Percentiles rank a stretch among this genome's conserved stretches.
Conservation (phyloP, 2,888 invertebrate species). For the Empis stercorea region DNA sequence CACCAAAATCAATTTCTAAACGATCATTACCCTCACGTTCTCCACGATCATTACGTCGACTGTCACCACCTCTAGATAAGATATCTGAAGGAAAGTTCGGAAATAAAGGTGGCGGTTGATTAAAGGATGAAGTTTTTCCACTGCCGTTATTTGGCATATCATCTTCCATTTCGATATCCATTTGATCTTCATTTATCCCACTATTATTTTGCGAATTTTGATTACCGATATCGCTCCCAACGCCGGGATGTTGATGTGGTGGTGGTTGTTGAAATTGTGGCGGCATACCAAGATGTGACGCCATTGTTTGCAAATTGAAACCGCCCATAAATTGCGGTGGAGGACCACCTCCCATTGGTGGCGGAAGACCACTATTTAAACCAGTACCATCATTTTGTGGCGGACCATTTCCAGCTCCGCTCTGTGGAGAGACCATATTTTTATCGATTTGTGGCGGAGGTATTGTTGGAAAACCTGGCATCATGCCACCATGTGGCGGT, state of each 20-base stretch:
- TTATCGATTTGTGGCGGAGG: slow-evolving; percentile 23
- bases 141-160: slow-evolving; percentile 24
- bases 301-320: slow-evolving; percentile 17
- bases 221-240: slow-evolving; percentile 8
- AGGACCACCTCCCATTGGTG: slow-evolving; percentile 21
- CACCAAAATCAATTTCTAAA: slow-evolving; percentile 15
- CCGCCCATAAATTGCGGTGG: slow-evolving; percentile 25
- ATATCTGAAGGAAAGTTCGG: not conserved
- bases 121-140: slow-evolving; percentile 15
- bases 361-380: slow-evolving; percentile 10
- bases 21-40: slow-evolving; percentile 13
- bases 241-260: slow-evolving; percentile 25
- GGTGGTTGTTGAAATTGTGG: slow-evolving; percentile 21
- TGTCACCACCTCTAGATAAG: slow-evolving; percentile 14
- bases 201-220: slow-evolving; percentile 21
- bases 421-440: slow-evolving; percentile 17
- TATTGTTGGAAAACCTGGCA: slow-evolving; percentile 31
- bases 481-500: slow-evolving; percentile 10
- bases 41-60: slow-evolving; percentile 19
- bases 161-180: slow-evolving; percentile 66
- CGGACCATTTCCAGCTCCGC: slow-evolving; percentile 13
- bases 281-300: slow-evolving; percentile 11
- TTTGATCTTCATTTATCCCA: slow-evolving; percentile 50
- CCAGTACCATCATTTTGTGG: not conserved
- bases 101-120: slow-evolving; percentile 33